A percentile compares a stretch with the other conserved stretches of the same genome.
Evolutionary conservation across 2,888 invertebrate species (phyloP).

Genomic region (Nymphalis polychloros): DNA sequence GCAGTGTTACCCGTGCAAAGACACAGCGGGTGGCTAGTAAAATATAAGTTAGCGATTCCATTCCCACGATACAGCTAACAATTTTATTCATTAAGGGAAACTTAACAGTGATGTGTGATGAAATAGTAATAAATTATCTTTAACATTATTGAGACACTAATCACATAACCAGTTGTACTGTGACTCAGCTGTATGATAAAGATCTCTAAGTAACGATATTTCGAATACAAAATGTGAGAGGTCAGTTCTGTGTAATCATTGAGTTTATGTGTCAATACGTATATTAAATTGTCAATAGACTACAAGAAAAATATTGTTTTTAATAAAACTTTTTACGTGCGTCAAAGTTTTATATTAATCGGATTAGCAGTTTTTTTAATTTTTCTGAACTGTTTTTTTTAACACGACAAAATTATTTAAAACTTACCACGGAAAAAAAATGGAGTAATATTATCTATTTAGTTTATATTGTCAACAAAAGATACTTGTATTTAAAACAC

Average conservation of each 20-base stretch:
- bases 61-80: neutral
- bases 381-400: too few species aligned
- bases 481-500: neutral
- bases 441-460: neutral
- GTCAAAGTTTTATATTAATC: too few species aligned
- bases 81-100: neutral
- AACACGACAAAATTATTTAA: too few species aligned
- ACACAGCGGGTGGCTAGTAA: neutral
- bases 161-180: conserved; percentile 37
- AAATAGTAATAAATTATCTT: conserved; percentile 29
- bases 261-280: neutral
- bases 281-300: neutral
- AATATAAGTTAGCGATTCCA: neutral
- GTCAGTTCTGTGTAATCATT: conserved; percentile 22
- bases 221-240: conserved; percentile 43
- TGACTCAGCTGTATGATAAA: conserved; percentile 41
- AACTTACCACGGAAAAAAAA: neutral
- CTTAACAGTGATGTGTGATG: conserved; percentile 16
- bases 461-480: neutral
- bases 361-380: too few species aligned
- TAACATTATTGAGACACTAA: conserved; percentile 34
- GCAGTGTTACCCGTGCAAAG: neutral
- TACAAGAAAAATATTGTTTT: neutral
- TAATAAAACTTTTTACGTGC: too few species aligned
- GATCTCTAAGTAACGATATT: conserved; percentile 48